Conservation (phyloP, 2,797 vertebrate species). For the Cetoscarus ocellatus region DNA sequence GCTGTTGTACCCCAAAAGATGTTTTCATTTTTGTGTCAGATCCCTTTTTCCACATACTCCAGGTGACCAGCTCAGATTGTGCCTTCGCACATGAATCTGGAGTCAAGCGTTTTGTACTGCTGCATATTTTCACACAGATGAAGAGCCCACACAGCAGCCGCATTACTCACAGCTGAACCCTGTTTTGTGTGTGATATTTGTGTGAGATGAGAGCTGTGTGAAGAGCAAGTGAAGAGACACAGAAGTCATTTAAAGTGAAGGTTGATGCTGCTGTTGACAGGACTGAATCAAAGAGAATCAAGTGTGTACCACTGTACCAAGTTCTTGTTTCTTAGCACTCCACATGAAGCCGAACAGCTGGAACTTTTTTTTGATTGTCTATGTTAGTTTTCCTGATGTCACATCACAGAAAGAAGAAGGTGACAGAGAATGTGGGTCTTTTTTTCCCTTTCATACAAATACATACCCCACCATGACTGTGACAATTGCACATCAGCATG, state of each 20-base stretch:
- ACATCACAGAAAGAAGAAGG: background rate
- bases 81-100: slow-evolving; percentile 3
- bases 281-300: background rate
- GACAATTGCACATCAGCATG: background rate
- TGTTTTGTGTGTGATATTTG: slow-evolving; percentile 3
- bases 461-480: background rate
- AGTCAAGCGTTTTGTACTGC: background rate
- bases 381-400: background rate
- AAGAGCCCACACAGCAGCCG: slow-evolving; percentile 12
- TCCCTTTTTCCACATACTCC: background rate
- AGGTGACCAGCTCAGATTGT: background rate
- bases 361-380: background rate
- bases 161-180: background rate
- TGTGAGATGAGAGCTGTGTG: background rate
- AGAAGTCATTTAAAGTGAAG: background rate
- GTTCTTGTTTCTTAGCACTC: background rate
- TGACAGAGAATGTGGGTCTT: background rate
- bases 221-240: background rate
- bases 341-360: background rate
- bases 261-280: background rate
- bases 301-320: background rate
- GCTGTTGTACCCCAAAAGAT: background rate
- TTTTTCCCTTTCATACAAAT: background rate
- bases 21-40: slow-evolving; percentile 5
- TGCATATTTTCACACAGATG: slow-evolving; percentile 26